phyloP scores from a whole-genome alignment of 1,140 invertebrate species.

The Cydia fagiglandana region DNA sequence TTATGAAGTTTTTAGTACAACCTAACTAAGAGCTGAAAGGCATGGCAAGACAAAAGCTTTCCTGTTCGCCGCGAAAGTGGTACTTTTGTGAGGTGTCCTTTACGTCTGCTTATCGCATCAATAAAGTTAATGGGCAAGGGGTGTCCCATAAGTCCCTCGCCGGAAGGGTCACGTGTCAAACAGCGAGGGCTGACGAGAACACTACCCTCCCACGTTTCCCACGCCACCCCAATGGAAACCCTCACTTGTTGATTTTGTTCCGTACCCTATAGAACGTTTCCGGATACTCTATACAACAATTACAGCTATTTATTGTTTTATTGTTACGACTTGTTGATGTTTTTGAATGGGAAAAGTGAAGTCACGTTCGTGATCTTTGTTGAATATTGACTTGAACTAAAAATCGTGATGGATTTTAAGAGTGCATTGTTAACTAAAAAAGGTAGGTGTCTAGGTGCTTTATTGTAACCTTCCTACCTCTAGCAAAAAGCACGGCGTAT shows the following conservation, averaged over 20 bases:
- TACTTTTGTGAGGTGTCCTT: background rate
- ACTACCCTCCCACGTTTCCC: constrained; percentile 65
- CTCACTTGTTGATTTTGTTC: constrained; percentile 71
- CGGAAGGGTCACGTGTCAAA: constrained; percentile 69
- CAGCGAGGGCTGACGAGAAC: constrained; percentile 60
- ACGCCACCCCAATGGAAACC: constrained; percentile 71
- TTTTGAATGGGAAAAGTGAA: constrained; percentile 20
- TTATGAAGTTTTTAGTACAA: too few species aligned
- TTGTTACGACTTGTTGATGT: constrained; percentile 38
- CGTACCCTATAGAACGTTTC: constrained; percentile 58
- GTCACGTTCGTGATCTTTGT: constrained; percentile 18
- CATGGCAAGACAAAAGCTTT: background rate
- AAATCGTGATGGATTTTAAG: background rate
- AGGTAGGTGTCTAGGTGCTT: too few species aligned
- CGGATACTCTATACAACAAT: constrained; percentile 51
- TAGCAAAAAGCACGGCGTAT: too few species aligned
- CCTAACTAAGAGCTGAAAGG: background rate
- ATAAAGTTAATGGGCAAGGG: constrained; percentile 31
- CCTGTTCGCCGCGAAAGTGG: constrained; percentile 3
- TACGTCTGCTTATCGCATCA: constrained; percentile 9
- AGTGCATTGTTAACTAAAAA: too few species aligned
- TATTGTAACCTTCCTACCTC: too few species aligned
- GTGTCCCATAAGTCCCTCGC: constrained; percentile 33
- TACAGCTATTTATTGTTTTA: constrained; percentile 41
- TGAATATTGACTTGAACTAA: background rate